Evolutionary conservation across 2,113 vertebrate species (phyloP).

Genomic region (Benitochromis conjunctus): DNA sequence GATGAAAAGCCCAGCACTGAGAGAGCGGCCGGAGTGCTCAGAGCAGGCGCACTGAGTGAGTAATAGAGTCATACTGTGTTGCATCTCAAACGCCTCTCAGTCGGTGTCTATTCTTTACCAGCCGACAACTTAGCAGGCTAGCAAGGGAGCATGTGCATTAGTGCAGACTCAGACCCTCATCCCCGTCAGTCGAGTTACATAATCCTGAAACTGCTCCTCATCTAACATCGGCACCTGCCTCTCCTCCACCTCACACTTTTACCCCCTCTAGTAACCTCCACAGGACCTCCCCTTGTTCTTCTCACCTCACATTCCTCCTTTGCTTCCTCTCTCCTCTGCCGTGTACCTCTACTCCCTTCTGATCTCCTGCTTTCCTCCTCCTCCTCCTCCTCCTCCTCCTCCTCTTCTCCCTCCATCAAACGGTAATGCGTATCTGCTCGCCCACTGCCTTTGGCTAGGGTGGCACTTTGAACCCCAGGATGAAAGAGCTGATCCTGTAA

Average conservation of each 20-base stretch:
- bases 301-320: background rate
- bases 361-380: background rate
- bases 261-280: background rate
- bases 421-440: conserved; percentile 21
- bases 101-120: background rate
- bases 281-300: background rate
- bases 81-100: background rate
- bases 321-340: background rate
- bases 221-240: background rate
- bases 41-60: background rate
- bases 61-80: background rate
- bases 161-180: background rate
- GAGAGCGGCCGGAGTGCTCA: background rate
- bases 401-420: conserved; percentile 19
- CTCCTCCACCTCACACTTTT: background rate
- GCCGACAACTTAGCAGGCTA: background rate
- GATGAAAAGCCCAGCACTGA: conserved; percentile 5
- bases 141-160: background rate
- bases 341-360: conserved; percentile 1
- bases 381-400: background rate
- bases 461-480: conserved; percentile 58
- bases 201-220: background rate
- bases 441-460: conserved; percentile 36
- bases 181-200: background rate
- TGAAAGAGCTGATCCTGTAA: conserved; percentile 64